Evolutionary conservation across 2,888 invertebrate genomes (phyloP), one percentile per base, ranked within the genome.

Genomic region (Harpagoxenus sublaevis): DNA sequence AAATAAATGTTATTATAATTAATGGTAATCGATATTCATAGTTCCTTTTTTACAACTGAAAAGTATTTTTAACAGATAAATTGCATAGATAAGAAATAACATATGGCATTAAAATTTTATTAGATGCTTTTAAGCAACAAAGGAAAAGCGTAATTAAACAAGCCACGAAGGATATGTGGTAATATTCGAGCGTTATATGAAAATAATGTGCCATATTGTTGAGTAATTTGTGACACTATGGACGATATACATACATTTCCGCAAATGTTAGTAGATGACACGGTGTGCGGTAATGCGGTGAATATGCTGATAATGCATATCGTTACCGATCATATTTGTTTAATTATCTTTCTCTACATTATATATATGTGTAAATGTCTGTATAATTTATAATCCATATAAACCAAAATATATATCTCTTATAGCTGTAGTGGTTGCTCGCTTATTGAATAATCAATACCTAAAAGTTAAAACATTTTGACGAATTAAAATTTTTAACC

Each of bases 291-390:
- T 68, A 53, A 66, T 42, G 39, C 42, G 28, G 5, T 42, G 53
- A 45, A 60, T 45, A 35, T 6, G 35, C 48, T 60, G 23, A 35
- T 79, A 18, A 18, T 28, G 18, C 35, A 9, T 70, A 60, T 39
- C 39, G 28, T 73, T 71, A 60, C 35, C 23, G 45, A 65, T 60
- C 57, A 70, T 57, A 35, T 79, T 71, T 73, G 23, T 71, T 71
- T 79, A 71, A 79, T 79, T 57, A 79, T 57, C 45, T 45, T 79
- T 57, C 23, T 18, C 45, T 48, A 18, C 28, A 28, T 70, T 55
- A 65, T 55, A 23, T 18, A 39, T 31, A 2, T 65, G n/a, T 45
- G 1, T 39, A 51, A 63, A 23, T 18, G 23, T 31, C 5, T 65
- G n/a, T 45, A 3, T 39, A 51, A 63, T 63, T 48, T 51, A 51